These are phyloP conservation scores for Latrodectus elegans DNA, from an alignment of 2,888 invertebrate genomes.

Conservation along the genomic window DNA sequence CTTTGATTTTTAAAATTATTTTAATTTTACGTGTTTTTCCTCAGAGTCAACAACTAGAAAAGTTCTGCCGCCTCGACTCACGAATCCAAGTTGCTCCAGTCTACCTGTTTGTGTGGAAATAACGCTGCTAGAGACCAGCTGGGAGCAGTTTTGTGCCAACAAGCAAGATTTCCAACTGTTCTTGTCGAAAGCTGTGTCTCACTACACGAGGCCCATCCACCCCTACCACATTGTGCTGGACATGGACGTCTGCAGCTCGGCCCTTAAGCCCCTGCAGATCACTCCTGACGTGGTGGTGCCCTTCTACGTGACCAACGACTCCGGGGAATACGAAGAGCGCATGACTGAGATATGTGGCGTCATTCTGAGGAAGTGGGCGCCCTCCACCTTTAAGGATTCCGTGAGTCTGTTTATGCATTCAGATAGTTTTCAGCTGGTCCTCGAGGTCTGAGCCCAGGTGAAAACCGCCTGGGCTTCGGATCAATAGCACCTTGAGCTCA, in stretches of 20 bases:
- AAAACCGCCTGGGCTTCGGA: too few relatives aligned
- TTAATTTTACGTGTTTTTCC: too few relatives aligned
- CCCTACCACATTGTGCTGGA: conserved; percentile 53
- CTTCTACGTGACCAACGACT: conserved; percentile 51
- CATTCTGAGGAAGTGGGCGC: conserved; percentile 55
- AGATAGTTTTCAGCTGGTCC: too few relatives aligned
- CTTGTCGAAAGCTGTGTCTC: conserved; percentile 51
- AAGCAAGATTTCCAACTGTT: conserved; percentile 52
- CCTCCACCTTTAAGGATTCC: conserved; percentile 46
- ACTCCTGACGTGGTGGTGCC: conserved; percentile 29
- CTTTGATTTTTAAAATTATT: too few relatives aligned
- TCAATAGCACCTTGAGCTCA: too few relatives aligned
- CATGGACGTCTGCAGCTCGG: conserved; percentile 24
- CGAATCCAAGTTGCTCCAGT: conserved; percentile 54
- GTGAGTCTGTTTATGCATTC: conserved; percentile 12
- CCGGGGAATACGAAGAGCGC: conserved; percentile 60
- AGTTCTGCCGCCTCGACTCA: conserved; percentile 30
- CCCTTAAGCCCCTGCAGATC: not conserved
- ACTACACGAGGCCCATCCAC: conserved; percentile 32
- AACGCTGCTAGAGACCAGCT: conserved; percentile 57
- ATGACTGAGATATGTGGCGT: conserved; percentile 58
- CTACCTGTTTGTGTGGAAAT: conserved; percentile 59
- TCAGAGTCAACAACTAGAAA: too few relatives aligned
- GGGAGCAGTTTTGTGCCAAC: conserved; percentile 67
- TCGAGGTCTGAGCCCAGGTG: too few relatives aligned